Evolutionary conservation across 2,797 vertebrate species (phyloP).

Genomic region (Tokudaia tokunoshimensis): DNA sequence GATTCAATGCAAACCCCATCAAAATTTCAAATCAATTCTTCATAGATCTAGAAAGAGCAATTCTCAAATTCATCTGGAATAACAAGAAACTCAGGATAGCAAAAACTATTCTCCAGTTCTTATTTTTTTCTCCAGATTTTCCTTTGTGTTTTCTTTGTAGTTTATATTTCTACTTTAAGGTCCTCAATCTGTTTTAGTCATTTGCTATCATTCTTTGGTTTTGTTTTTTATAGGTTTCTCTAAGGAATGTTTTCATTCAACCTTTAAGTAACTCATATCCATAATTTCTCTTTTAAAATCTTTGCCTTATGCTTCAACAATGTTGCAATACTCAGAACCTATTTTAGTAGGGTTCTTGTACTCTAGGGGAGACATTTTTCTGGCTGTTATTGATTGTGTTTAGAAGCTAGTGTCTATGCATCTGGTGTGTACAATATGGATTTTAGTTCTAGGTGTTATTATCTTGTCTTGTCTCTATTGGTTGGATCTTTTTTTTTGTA

Average conservation of each 20-base stretch:
- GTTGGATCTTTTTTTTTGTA: not conserved
- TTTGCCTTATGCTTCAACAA: not conserved
- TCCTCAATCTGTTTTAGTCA: not conserved
- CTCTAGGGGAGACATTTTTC: not conserved
- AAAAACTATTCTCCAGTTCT: no score
- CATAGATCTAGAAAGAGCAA: no score
- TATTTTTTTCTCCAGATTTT: not conserved
- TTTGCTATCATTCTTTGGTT: not conserved
- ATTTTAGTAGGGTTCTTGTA: not conserved
- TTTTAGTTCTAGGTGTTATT: not conserved
- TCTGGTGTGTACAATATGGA: not conserved
- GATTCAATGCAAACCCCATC: no score
- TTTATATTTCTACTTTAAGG: not conserved
- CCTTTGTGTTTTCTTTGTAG: no score
- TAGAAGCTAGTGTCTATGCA: not conserved
- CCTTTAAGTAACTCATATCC: not conserved
- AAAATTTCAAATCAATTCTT: no score
- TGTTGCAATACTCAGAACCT: not conserved
- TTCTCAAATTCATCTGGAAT: no score
- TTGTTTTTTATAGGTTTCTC: not conserved
- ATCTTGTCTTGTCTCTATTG: not conserved
- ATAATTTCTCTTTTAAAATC: not conserved
- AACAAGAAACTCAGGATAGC: no score
- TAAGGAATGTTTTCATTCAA: not conserved
- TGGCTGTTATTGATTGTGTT: not conserved